Base-by-base conservation (phyloP, 1,140 invertebrate genomes). In the Hestina assimilis region DNA sequence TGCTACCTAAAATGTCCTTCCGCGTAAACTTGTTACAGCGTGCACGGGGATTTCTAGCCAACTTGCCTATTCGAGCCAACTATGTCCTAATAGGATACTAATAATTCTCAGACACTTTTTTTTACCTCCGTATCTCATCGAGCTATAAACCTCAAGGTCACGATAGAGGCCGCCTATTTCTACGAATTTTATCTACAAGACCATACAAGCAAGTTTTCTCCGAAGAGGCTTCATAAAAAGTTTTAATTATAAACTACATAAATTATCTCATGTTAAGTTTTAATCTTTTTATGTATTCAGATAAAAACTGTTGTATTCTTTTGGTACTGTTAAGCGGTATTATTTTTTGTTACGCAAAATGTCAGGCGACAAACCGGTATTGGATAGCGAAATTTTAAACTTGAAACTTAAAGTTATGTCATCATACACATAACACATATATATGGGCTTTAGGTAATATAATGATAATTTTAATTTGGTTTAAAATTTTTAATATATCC, bases 1-100 rank as follows among this genome's bases (percentile, higher is more conserved):
- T 38, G 11, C 31, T 15, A 14, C 33, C 33, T 38, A 73, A 77
- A 77, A 77, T 61, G 68, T 79, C 70, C 69, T 79, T 77, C 69
- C 74, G 65, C 55, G 63, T 75, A 73, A 77, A 76, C 76, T 66
- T 64, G 73, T 75, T 65, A 38, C 17, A 38, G 17, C 33, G 19
- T 38, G n/a, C 14, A 14, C 33, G 15, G 33, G 9, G 33, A 14
- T 38, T 38, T 38, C 33, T 14, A 38, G 14, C 19, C 15, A 17
- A 19, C 33, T 38, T 38, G 33, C 33, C 33, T 38, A 38, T 38
- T 38, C n/a, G 7, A 38, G 11, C 33, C n/a, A 6, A 38, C 33
- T 38, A 38, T 38, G 33, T 38, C 33, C 33, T 38, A 38, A 38
- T 38, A 19, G 33, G 33, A 38, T 38, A 38, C 33, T 17, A 12